Evolutionary conservation across 92 coral and sea anemone species (phyloP).

Genomic region (Epizoanthus illoricatus): DNA sequence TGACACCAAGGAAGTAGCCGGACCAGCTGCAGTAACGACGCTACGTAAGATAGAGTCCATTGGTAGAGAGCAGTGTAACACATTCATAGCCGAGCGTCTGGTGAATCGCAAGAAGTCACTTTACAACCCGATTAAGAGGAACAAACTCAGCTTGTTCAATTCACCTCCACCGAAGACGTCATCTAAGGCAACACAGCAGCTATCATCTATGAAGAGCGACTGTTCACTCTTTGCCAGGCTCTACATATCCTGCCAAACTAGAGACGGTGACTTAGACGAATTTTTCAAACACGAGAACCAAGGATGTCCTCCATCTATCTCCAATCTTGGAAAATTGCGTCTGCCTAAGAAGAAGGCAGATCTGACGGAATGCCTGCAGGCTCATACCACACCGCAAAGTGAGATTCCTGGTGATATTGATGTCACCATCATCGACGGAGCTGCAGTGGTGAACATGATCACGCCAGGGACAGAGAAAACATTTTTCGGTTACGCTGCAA

Average conservation of each 20-base stretch:
- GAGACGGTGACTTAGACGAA: slow-evolving; percentile 66
- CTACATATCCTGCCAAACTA: slow-evolving; percentile 50
- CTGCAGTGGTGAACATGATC: slow-evolving; percentile 58
- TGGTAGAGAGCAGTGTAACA: slow-evolving; percentile 47
- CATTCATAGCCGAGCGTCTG: slow-evolving; percentile 44
- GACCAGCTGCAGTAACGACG: slow-evolving; percentile 43
- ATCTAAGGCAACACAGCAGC: slow-evolving; percentile 35
- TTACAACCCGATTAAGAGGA: slow-evolving; percentile 55
- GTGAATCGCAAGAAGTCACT: slow-evolving; percentile 43
- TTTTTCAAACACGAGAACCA: slow-evolving; percentile 67
- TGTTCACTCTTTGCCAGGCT: slow-evolving; percentile 50
- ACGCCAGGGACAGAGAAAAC: slow-evolving; percentile 46
- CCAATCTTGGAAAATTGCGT: slow-evolving; percentile 62
- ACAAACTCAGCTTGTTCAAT: slow-evolving; percentile 46
- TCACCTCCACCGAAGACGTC: slow-evolving; percentile 38
- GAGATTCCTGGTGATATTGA: slow-evolving; percentile 26
- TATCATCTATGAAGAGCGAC: slow-evolving; percentile 52
- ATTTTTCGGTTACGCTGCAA: neutral
- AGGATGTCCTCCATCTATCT: slow-evolving; percentile 61
- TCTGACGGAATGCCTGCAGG: slow-evolving; percentile 49
- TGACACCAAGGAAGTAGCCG: slow-evolving; percentile 56
- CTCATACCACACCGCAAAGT: slow-evolving; percentile 39
- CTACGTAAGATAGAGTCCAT: slow-evolving; percentile 45
- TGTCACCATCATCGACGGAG: slow-evolving; percentile 49
- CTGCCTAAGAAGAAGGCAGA: slow-evolving; percentile 63